Percentiles rank a stretch among this genome's conserved stretches.
Conservation (phyloP, 1,140 invertebrate genomes). For the Hormaphis cornu region DNA sequence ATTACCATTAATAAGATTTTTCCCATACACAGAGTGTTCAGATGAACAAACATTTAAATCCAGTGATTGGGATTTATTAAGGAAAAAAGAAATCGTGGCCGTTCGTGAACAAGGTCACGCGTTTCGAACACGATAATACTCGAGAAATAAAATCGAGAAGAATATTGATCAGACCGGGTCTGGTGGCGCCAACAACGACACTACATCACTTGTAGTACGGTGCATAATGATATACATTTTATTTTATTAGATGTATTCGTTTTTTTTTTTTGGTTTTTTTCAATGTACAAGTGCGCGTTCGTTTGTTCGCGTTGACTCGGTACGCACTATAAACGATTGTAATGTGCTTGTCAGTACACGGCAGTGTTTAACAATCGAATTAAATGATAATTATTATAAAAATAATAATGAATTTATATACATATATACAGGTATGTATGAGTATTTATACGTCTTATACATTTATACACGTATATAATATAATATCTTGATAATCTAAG, state of each 20-base stretch:
- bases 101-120: neutral
- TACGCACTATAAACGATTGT: neutral
- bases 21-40: too few species aligned
- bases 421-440: neutral
- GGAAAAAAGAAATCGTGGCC: neutral
- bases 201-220: neutral
- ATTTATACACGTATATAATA: neutral
- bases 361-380: neutral
- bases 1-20: too few species aligned
- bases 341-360: conserved; percentile 9
- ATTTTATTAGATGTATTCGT: conserved; percentile 11
- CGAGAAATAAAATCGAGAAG: neutral
- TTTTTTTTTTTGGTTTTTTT: too few species aligned
- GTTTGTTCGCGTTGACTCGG: neutral
- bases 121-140: neutral
- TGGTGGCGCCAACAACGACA: conserved; percentile 9
- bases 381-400: conserved; percentile 13
- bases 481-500: conserved; percentile 1
- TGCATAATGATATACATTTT: neutral
- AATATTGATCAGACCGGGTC: conserved; percentile 8
- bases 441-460: too few species aligned
- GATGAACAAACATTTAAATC: too few species aligned
- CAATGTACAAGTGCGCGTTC: neutral
- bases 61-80: too few species aligned
- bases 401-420: neutral